phyloP scores from a whole-genome alignment of 2,888 invertebrate genomes.

The Ommatoiulus sabulosus region DNA sequence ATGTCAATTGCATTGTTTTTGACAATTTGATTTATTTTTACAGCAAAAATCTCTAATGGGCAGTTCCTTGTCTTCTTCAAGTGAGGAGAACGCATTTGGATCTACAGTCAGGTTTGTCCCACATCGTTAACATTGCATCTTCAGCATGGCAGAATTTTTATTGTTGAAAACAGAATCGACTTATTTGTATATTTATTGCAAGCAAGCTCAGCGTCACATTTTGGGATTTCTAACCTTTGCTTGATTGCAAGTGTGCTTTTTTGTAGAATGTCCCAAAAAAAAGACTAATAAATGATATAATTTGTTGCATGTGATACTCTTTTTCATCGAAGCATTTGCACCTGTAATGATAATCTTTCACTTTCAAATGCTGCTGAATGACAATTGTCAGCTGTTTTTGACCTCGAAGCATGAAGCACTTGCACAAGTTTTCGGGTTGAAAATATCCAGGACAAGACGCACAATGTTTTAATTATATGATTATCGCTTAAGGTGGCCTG shows the following conservation, averaged over 20 bases:
- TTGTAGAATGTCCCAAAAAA: background rate
- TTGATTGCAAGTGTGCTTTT: background rate
- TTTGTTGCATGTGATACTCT: background rate
- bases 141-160: constrained; percentile 3
- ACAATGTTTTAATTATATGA: background rate
- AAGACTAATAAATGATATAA: background rate
- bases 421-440: background rate
- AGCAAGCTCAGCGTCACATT: background rate
- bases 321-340: background rate
- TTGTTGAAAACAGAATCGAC: background rate
- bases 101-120: constrained; percentile 57
- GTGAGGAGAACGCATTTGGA: constrained; percentile 54
- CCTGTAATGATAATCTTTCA: background rate
- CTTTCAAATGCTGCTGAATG: background rate
- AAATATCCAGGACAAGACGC: background rate
- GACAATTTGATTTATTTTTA: constrained; percentile 16
- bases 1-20: background rate
- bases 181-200: constrained; percentile 32
- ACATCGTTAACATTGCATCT: constrained; percentile 22
- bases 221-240: constrained; percentile 21
- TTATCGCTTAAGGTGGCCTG: background rate
- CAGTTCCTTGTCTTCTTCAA: constrained; percentile 46
- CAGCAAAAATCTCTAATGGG: constrained; percentile 50
- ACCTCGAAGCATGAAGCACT: background rate
- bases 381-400: too few species aligned